These are phyloP conservation scores for Actinernus sp. DNA, from an alignment of 92 coral and sea anemone species.

Conservation along the genomic window DNA sequence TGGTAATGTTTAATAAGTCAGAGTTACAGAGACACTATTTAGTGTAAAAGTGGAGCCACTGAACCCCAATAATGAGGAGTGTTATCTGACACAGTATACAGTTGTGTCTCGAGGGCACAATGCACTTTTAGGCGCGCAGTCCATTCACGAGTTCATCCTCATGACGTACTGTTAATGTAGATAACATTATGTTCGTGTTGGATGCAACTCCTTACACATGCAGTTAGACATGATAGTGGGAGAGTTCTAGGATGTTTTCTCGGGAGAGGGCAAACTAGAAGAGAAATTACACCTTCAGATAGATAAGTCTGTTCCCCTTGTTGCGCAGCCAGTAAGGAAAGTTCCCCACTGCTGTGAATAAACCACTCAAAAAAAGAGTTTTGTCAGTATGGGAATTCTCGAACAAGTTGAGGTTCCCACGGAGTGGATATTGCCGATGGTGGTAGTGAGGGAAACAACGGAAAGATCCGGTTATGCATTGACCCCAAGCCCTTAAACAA, in stretches of 20 bases:
- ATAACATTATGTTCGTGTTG: conserved; percentile 15
- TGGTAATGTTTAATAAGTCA: conserved; percentile 21
- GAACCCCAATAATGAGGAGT: conserved; percentile 29
- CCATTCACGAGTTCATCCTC: conserved; percentile 30
- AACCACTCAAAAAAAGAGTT: neutral
- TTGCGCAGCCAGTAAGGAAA: conserved; percentile 7
- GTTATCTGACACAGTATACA: conserved; percentile 8
- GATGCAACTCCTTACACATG: too few species aligned
- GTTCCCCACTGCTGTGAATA: neutral
- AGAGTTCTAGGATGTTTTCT: conserved; percentile 5
- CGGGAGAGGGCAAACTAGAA: conserved; percentile 14
- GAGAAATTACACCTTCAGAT: conserved; percentile 14
- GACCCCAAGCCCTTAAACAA: conserved; percentile 47
- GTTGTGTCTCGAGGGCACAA: conserved; percentile 14
- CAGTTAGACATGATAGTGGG: too few species aligned
- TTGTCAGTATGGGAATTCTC: conserved; percentile 20
- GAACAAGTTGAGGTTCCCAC: conserved; percentile 39
- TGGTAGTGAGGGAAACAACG: conserved; percentile 42
- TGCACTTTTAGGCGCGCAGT: conserved; percentile 16
- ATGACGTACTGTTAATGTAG: conserved; percentile 19
- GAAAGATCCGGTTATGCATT: conserved; percentile 44
- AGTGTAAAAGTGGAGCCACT: conserved; percentile 1
- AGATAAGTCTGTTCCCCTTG: conserved; percentile 16
- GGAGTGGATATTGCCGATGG: conserved; percentile 47
- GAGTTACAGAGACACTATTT: conserved; percentile 2